These are phyloP conservation scores for Gymnoscelis rufifasciata DNA, from an alignment of 2,888 invertebrate genomes.

Conservation along the genomic window DNA sequence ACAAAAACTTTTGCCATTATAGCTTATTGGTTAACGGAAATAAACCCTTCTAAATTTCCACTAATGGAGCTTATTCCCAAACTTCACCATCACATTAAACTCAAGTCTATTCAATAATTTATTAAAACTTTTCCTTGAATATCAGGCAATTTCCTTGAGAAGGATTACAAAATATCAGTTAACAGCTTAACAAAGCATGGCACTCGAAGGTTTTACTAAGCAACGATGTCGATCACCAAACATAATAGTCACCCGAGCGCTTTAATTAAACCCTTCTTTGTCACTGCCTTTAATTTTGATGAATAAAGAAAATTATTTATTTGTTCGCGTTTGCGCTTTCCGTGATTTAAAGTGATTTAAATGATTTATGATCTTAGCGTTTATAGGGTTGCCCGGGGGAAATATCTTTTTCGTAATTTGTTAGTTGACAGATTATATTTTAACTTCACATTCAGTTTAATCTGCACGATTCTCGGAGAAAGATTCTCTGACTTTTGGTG, in stretches of 20 bases:
- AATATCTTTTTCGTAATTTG: constrained; percentile 63
- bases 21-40: too few species aligned
- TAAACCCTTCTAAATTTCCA: not conserved
- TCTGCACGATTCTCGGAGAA: constrained; percentile 6
- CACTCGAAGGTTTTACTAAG: constrained; percentile 15
- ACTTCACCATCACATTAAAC: not conserved
- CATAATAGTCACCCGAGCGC: constrained; percentile 51
- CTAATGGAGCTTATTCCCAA: not conserved
- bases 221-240: constrained; percentile 40
- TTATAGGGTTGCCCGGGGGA: constrained; percentile 37
- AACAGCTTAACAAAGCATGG: constrained; percentile 8
- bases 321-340: constrained; percentile 67
- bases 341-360: constrained; percentile 58
- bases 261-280: constrained; percentile 73
- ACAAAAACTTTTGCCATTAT: too few species aligned
- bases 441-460: not conserved
- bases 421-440: constrained; percentile 42
- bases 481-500: too few species aligned
- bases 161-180: constrained; percentile 9
- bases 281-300: constrained; percentile 77
- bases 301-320: constrained; percentile 78
- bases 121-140: not conserved
- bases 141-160: constrained; percentile 1
- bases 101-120: not conserved
- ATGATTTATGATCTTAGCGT: constrained; percentile 18